Base-by-base conservation (phyloP, 2,113 vertebrate species). In the Apistogramma diplotaenia region DNA sequence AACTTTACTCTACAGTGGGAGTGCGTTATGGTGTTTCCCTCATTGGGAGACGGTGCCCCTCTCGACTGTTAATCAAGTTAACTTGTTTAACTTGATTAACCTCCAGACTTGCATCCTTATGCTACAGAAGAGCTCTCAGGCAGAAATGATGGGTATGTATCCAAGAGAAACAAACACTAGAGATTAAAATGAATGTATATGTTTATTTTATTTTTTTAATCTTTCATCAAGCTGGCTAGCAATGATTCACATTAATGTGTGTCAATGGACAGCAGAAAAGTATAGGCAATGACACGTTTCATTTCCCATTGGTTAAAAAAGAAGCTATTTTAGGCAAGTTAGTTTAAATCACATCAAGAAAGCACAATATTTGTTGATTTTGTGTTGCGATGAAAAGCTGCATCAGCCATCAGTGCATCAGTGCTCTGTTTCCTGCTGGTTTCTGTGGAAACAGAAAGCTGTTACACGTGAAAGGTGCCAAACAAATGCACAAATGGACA, bases 121-220 rank as follows among this genome's bases (percentile, higher is more conserved):
- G 35, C 23, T 37, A 16, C 12, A 21, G 37, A 40, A 61, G 13
- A 65, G 40, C n/a, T 25, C 13, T 43, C 16, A 65, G n/a, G 8
- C 29, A 9, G 8, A 31, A 2, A 35, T 35, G 33, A 35, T 35
- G 33, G 33, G 8, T 35, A 2, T 35, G 33, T 35, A 35, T 35
- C 33, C 62, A 53, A 81, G 8, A 78, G 25, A 73, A 73, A 67
- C 11, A 60, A 61, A 5, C 5, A 40, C 2, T 7, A 23, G 35
- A 62, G 33, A 16, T 46, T 19, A 43, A 55, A 29, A 56, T 59
- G 10, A 25, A 12, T 29, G 5, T 19, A 3, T 19, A 33, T 65
- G 3, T 79, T 81, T 82, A 89, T 74, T 86, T 1, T 21, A n/a
- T 54, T 77, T 73, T 16, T 65, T 43, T n/a, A 6, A 3, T 13